A percentile compares a stretch with the other conserved stretches of the same genome.
Evolutionary conservation across 2,888 invertebrate genomes (phyloP).

Genomic region (Coelinius sp.): DNA sequence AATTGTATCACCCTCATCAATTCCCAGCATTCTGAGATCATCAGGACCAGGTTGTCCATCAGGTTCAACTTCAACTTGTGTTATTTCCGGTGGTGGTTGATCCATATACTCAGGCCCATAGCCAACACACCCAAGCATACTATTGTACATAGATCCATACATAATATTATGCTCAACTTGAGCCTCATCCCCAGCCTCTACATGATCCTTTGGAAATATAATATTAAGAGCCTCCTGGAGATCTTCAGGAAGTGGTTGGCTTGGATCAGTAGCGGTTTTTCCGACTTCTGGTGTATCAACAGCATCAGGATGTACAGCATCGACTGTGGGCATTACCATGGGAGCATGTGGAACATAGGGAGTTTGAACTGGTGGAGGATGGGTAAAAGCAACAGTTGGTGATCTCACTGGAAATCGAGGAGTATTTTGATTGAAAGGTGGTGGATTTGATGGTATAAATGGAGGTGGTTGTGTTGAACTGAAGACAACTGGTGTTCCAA

Average conservation of each 20-base stretch:
- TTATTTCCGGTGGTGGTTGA: conserved; percentile 67
- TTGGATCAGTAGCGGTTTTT: conserved; percentile 69
- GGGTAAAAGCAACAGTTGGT: conserved; percentile 42
- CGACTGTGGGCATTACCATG: conserved; percentile 54
- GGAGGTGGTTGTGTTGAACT: conserved; percentile 54
- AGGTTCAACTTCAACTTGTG: conserved; percentile 60
- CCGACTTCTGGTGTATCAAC: conserved; percentile 59
- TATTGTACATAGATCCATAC: conserved; percentile 68
- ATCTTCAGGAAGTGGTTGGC: conserved; percentile 75
- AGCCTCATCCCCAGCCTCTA: conserved; percentile 59
- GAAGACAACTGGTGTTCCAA: not conserved
- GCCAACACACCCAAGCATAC: conserved; percentile 64
- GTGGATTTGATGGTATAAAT: conserved; percentile 57
- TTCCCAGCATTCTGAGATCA: conserved; percentile 88
- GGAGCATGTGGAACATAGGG: conserved; percentile 47
- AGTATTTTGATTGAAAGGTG: conserved; percentile 56
- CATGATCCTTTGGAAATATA: conserved; percentile 75
- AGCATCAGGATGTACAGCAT: conserved; percentile 68
- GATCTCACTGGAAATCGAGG: conserved; percentile 51
- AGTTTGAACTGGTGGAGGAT: conserved; percentile 46
- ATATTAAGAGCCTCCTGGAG: conserved; percentile 79
- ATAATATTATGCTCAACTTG: conserved; percentile 61
- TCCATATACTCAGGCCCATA: conserved; percentile 69
- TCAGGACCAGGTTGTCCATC: conserved; percentile 75
- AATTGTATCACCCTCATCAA: conserved; percentile 82